phyloP scores from a whole-genome alignment of 2,797 vertebrate genomes.

The Coranthus polyacanthus region DNA sequence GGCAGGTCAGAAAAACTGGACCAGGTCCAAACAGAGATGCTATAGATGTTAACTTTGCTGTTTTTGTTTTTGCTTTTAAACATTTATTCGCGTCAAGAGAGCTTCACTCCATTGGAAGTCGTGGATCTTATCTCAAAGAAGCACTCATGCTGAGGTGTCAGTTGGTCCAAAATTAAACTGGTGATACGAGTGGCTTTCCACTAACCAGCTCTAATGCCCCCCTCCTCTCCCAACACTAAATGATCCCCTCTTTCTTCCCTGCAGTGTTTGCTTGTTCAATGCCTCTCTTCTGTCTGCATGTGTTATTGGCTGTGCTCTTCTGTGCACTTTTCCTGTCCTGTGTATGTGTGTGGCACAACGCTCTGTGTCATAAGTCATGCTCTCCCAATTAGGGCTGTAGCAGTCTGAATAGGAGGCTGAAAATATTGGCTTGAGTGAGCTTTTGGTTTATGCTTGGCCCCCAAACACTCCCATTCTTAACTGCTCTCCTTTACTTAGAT shows the following conservation, averaged over 20 bases:
- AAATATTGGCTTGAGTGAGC: constrained; percentile 51
- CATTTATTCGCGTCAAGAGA: constrained; percentile 21
- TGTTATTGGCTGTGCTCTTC: constrained; percentile 63
- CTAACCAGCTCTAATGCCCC: constrained; percentile 56
- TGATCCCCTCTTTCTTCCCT: constrained; percentile 51
- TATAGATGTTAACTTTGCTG: background rate
- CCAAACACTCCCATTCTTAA: constrained; percentile 52
- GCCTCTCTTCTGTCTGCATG: constrained; percentile 65
- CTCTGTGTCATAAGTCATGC: constrained; percentile 79
- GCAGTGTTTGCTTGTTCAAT: constrained; percentile 68
- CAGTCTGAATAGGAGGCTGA: constrained; percentile 64
- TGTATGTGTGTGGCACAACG: constrained; percentile 70
- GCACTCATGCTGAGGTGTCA: constrained; percentile 25
- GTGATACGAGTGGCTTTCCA: constrained; percentile 63
- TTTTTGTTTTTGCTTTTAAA: constrained; percentile 21
- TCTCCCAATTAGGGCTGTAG: constrained; percentile 71
- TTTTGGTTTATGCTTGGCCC: constrained; percentile 55
- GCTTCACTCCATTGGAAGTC: constrained; percentile 8
- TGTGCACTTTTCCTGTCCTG: constrained; percentile 60
- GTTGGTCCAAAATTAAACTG: constrained; percentile 39
- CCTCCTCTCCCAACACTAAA: background rate
- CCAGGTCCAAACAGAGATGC: constrained; percentile 20
- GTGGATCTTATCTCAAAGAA: constrained; percentile 30
- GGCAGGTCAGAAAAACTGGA: constrained; percentile 59
- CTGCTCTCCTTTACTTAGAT: constrained; percentile 57